Evolutionary conservation across 1,140 invertebrate species (phyloP).

Genomic region (Drosophila melanogaster): DNA sequence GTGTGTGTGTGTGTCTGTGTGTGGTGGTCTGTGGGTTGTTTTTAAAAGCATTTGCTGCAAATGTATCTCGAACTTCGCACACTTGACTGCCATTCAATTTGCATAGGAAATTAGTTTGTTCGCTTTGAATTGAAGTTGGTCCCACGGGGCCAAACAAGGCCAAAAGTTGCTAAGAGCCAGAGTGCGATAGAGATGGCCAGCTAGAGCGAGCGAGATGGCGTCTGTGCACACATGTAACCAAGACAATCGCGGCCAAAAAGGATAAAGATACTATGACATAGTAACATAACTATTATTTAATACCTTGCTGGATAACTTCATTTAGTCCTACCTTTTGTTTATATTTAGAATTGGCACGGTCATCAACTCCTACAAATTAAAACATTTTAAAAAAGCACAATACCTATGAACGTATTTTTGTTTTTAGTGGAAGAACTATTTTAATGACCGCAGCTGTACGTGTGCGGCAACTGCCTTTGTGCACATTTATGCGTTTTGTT

Average conservation of each 20-base stretch:
- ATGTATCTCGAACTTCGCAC: constrained; percentile 82
- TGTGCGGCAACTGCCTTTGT: constrained; percentile 30
- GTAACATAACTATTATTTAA: no score
- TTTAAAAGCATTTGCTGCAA: constrained; percentile 81
- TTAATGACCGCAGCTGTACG: not conserved
- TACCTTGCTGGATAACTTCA: no score
- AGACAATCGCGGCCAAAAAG: not conserved
- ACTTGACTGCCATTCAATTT: constrained; percentile 83
- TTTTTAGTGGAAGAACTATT: not conserved
- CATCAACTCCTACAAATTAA: no score
- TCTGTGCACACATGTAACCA: constrained; percentile 4
- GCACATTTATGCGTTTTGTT: constrained; percentile 78
- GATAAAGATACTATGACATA: not conserved
- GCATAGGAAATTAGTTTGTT: constrained; percentile 82
- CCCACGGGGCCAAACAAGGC: constrained; percentile 77
- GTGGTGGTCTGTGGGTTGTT: constrained; percentile 45
- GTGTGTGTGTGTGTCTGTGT: constrained; percentile 1
- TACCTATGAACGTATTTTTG: not conserved
- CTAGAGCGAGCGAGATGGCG: not conserved
- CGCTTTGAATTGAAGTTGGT: constrained; percentile 83
- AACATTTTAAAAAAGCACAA: not conserved
- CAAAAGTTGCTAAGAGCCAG: constrained; percentile 57
- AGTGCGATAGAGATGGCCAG: constrained; percentile 3
- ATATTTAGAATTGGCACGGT: no score
- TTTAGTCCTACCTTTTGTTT: no score